Evolutionary conservation across 2,888 invertebrate species (phyloP).

Genomic region (Morpho achilles): DNA sequence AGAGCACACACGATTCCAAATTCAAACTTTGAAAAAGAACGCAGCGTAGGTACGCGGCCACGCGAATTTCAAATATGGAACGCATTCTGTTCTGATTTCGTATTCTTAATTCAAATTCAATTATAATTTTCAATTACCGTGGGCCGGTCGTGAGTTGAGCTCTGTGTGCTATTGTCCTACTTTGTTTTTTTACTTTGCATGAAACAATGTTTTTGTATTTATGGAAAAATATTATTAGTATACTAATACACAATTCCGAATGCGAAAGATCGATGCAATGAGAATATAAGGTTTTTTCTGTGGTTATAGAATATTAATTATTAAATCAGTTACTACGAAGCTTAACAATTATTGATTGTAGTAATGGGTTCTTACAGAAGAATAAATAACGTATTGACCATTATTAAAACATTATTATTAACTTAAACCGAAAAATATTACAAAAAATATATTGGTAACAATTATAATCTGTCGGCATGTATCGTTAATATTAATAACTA

Average conservation of each 20-base stretch:
- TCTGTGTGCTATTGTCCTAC: constrained; percentile 53
- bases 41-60: constrained; percentile 46
- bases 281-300: neutral
- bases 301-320: too few relatives aligned
- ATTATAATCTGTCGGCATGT: too few relatives aligned
- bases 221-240: constrained; percentile 18
- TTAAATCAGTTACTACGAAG: too few relatives aligned
- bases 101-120: constrained; percentile 70
- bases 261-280: constrained; percentile 6
- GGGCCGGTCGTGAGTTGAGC: constrained; percentile 47
- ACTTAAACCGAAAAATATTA: too few relatives aligned
- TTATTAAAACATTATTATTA: too few relatives aligned
- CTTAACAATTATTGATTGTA: too few relatives aligned
- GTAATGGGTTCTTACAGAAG: too few relatives aligned
- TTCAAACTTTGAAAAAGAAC: constrained; percentile 66
- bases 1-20: constrained; percentile 73
- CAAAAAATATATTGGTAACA: too few relatives aligned
- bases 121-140: constrained; percentile 73
- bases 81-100: constrained; percentile 67
- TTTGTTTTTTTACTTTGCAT: constrained; percentile 40
- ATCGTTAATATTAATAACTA: too few relatives aligned
- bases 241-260: constrained; percentile 14
- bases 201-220: constrained; percentile 23
- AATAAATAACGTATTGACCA: too few relatives aligned
- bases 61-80: constrained; percentile 69